Evolutionary conservation across 2,888 invertebrate species (phyloP).

Genomic region (Phragmatobia fuliginosa): DNA sequence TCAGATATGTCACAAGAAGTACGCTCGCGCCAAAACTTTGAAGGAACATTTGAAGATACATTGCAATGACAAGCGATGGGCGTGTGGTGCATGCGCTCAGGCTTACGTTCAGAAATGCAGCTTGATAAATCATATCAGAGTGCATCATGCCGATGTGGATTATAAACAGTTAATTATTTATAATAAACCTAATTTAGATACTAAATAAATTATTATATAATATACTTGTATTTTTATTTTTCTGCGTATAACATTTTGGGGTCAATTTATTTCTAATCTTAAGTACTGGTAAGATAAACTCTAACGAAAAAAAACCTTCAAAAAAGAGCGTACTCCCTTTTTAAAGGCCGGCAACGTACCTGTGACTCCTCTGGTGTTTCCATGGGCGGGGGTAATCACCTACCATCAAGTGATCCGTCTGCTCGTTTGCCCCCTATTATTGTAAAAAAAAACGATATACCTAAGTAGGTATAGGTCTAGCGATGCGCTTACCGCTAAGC

Average conservation of each 20-base stretch:
- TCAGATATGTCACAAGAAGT: constrained; percentile 67
- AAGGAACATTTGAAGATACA: constrained; percentile 61
- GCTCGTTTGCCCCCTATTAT: too few species aligned
- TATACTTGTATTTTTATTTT: constrained; percentile 7
- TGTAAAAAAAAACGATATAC: too few species aligned
- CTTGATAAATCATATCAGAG: constrained; percentile 56
- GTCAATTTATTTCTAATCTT: neutral
- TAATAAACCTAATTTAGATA: constrained; percentile 29
- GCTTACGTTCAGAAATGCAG: constrained; percentile 64
- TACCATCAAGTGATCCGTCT: too few species aligned
- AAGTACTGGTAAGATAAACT: neutral
- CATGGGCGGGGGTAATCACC: too few species aligned
- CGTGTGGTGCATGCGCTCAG: constrained; percentile 53
- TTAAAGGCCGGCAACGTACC: too few species aligned
- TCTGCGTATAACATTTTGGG: neutral
- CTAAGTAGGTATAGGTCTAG: too few species aligned
- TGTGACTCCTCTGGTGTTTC: too few species aligned
- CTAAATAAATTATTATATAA: constrained; percentile 34
- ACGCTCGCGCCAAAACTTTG: constrained; percentile 53
- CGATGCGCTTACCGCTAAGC: too few species aligned
- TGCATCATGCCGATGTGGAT: constrained; percentile 37
- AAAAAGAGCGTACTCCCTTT: too few species aligned
- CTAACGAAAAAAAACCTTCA: too few species aligned
- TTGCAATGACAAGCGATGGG: constrained; percentile 55
- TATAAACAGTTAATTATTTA: constrained; percentile 39